Base-by-base conservation (phyloP, 2,797 vertebrate species). In the Tadarida brasiliensis region DNA sequence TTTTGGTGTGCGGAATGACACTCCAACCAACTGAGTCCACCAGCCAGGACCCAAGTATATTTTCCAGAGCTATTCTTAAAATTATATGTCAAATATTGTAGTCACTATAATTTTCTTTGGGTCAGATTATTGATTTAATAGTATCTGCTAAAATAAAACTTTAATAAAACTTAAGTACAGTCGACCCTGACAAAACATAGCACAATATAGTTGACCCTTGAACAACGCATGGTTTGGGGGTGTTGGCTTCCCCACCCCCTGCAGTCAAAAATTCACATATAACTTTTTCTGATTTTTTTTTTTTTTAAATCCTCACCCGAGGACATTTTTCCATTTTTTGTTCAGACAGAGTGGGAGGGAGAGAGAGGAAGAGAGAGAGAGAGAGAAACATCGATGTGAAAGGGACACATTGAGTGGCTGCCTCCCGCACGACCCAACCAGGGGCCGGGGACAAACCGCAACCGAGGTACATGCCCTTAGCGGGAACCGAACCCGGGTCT, bases 121-220 rank as follows among this genome's bases (percentile, higher is more conserved):
- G 59, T 94, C 9, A 89, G 70, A 87, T 76, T 35, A 78, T 71
- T 96, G 57, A 94, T 54, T 74, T 92, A 81, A 85, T 8, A 94
- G 5, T 93, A 77, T 65, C 65, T 91, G 65, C 54, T 90, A 95
- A 94, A 94, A 83, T 78, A 57, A 96, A 81, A 83, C 17, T 26
- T 91, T 17, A 95, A 47, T 92, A 96, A 93, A 94, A 92, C 56
- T 77, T 85, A 92, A 91, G 51, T 91, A 70, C 9, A 44, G 39
- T 44, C 39, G 39, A 4, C 3, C 39, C 39, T 44, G 39, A 44
- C 39, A 95, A 82, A 91, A 71, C 7, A 71, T 20, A 51, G 22
- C 49, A 47, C 44, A 44, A 44, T 44, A 44, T 44, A 84, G 61
- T 51, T 22, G 59, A 63, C 11, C 20, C 14, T 67, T 61, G 57